A percentile compares a stretch with the other conserved stretches of the same genome.
phyloP scores from a whole-genome alignment of 2,113 vertebrate genomes.

The Dasyornis broadbenti region DNA sequence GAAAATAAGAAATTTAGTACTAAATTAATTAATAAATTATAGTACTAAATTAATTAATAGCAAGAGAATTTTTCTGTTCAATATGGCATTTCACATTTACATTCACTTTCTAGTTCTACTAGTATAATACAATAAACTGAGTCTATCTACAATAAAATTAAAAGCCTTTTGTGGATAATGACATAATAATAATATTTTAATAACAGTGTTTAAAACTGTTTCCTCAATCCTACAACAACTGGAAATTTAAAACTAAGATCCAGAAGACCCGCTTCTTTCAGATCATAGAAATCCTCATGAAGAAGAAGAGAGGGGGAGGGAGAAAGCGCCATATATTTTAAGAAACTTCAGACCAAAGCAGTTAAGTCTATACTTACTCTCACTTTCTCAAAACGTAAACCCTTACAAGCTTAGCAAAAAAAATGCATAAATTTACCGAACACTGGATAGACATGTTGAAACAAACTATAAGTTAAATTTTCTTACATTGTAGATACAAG shows the following conservation, averaged over 20 bases:
- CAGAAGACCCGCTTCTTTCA: not conserved
- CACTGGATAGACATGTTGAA: not conserved
- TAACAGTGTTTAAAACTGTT: not conserved
- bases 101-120: not conserved
- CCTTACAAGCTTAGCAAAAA: not conserved
- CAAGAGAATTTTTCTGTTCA: not conserved
- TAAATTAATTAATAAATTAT: not conserved
- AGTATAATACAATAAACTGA: not conserved
- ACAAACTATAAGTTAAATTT: not conserved
- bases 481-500: constrained; percentile 96
- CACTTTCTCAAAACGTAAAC: constrained; percentile 9
- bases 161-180: not conserved
- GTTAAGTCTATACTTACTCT: not conserved
- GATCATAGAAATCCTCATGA: not conserved
- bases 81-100: not conserved
- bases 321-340: not conserved
- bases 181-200: too few relatives aligned
- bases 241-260: not conserved
- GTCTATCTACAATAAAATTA: not conserved
- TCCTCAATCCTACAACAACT: not conserved
- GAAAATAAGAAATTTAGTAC: not conserved
- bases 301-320: not conserved
- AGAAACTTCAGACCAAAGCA: not conserved
- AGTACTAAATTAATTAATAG: not conserved
- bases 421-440: constrained; percentile 4